Base-by-base conservation (phyloP, 2,888 invertebrate genomes). In the Ophion slaviceki region DNA sequence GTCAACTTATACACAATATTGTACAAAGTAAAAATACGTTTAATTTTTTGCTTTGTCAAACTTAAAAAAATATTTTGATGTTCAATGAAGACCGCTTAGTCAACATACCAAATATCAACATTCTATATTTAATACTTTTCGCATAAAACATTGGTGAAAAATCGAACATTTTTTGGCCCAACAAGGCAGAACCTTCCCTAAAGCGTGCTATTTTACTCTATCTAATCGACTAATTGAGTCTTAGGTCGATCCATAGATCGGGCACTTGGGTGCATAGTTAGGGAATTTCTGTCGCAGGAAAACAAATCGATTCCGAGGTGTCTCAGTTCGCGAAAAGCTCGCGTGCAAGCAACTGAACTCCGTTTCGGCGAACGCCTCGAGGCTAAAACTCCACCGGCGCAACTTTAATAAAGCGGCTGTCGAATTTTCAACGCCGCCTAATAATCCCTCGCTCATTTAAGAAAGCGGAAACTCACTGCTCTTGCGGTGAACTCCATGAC, bases 321-420 rank as follows among this genome's bases (percentile, higher is more conserved):
- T 80, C 70, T 53, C 64, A 62, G 45, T 75, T 78, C 36, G 72
- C 24, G 68, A 80, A 40, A 64, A 76, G 61, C 78, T 84, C 78
- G 81, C 83, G 78, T 86, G 86, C 81, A 78, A 57, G 61, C 68
- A 76, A 74, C 17, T 45, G n/a, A 77, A 67, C 77, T 66, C 66
- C 45, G 47, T 62, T 45, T 59, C 53, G 68, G 14, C 28, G 20
- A 80, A 61, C 68, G 59, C 47, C 59, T 32, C 28, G 74, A 72
- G 74, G 57, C 20, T 68, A 47, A 83, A 86, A 86, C 82, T 86
- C 80, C 57, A 64, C 32, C 45, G 83, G 67, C 75, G 80, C 66
- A 84, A 84, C 86, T 86, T 86, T 81, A 75, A 84, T 84, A 78
- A 78, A 79, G 78, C 80, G 53, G 64, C 83, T 67, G 83, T 83